Conservation (phyloP, 2,888 invertebrate genomes). For the Drosophila hamatofila region DNA sequence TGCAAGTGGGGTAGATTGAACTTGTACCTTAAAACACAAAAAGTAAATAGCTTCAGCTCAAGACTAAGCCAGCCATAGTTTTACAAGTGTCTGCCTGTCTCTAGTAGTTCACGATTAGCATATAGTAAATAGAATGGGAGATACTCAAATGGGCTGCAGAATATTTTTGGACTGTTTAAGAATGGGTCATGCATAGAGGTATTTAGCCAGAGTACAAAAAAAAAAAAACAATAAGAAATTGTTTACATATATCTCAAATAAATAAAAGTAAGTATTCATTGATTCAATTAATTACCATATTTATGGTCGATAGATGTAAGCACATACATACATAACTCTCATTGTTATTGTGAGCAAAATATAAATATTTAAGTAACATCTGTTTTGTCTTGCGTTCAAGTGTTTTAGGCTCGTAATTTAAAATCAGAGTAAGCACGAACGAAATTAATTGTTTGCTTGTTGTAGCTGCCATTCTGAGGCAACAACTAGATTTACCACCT, state of each 20-base stretch:
- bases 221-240: neutral
- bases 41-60: neutral
- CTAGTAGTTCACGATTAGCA: neutral
- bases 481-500: conserved; percentile 19
- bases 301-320: too few relatives aligned
- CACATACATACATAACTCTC: too few relatives aligned
- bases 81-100: neutral
- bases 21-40: neutral
- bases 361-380: conserved; percentile 4
- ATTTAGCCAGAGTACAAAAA: neutral
- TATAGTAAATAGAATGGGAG: neutral
- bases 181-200: neutral
- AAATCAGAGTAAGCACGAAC: conserved; percentile 17
- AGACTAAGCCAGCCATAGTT: neutral
- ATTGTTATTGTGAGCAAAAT: neutral
- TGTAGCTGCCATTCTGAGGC: conserved; percentile 1
- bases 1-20: neutral
- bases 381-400: neutral
- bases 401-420: neutral
- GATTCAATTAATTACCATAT: too few relatives aligned
- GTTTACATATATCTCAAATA: neutral
- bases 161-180: too few relatives aligned
- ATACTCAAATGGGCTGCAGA: too few relatives aligned
- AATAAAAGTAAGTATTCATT: neutral
- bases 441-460: neutral